These are phyloP conservation scores for Corvus cornix DNA, from an alignment of 2,113 vertebrate species.

Conservation along the genomic window DNA sequence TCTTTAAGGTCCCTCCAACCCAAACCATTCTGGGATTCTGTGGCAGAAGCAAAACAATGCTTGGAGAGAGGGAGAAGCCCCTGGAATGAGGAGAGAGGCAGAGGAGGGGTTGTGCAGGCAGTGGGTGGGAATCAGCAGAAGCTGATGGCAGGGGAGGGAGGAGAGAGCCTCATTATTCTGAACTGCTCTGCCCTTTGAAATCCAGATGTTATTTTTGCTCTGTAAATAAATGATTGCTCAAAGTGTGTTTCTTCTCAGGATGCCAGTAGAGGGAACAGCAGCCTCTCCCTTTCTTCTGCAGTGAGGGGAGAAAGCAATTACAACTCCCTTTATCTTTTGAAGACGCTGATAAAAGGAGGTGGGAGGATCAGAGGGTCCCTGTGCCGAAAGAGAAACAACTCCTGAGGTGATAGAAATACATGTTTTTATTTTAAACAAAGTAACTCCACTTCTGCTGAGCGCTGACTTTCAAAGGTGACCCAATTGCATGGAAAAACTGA, in stretches of 20 bases:
- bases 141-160: not conserved
- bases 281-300: not conserved
- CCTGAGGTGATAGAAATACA: conserved; percentile 36
- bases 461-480: conserved; percentile 26
- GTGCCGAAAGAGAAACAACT: conserved; percentile 12
- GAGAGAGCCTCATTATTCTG: not conserved
- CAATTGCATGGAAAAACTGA: not conserved
- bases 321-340: conserved; percentile 52
- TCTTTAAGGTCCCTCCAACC: rapidly evolving
- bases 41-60: not conserved
- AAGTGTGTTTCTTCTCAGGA: not conserved
- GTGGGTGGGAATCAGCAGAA: not conserved
- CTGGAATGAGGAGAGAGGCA: not conserved
- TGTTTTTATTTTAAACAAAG: conserved; percentile 26
- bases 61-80: not conserved
- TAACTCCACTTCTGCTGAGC: not conserved
- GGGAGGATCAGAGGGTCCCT: conserved; percentile 48
- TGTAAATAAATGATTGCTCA: conserved; percentile 26
- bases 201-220: not conserved
- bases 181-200: conserved; percentile 1
- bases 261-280: not conserved
- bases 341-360: conserved; percentile 56
- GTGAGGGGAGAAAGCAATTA: conserved; percentile 38
- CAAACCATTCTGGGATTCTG: not conserved
- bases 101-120: not conserved